phyloP scores from a whole-genome alignment of 2,113 vertebrate genomes.

The Suricata suricatta region DNA sequence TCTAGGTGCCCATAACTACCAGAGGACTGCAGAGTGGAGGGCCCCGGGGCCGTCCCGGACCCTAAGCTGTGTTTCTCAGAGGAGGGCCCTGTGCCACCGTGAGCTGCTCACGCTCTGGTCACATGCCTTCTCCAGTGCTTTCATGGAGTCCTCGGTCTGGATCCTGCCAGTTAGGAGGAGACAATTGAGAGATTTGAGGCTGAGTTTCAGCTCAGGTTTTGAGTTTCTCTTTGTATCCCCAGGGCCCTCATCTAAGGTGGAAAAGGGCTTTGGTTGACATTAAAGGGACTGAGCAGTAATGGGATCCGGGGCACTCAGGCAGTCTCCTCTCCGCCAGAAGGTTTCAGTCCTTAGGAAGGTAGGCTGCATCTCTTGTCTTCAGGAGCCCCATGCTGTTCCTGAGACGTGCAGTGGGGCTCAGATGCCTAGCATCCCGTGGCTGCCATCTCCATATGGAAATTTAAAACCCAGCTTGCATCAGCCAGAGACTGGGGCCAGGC shows the following conservation, averaged over 20 bases:
- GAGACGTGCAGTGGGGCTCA: neutral
- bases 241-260: neutral
- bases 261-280: neutral
- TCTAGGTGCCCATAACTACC: neutral
- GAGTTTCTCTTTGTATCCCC: neutral
- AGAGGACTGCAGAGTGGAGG: neutral
- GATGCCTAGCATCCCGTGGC: neutral
- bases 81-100: rapidly evolving
- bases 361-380: neutral
- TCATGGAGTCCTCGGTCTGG: neutral
- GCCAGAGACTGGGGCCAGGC: neutral
- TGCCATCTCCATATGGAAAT: neutral
- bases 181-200: neutral
- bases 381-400: neutral
- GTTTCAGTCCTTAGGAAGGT: neutral
- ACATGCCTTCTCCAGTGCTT: neutral
- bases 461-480: neutral
- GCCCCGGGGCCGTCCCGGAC: rapidly evolving
- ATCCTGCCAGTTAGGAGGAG: neutral
- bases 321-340: neutral
- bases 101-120: no score
- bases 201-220: neutral
- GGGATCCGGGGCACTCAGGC: neutral
- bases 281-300: neutral
- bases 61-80: neutral